Base-by-base conservation (phyloP, 2,113 vertebrate genomes). In the Campylorhamphus procurvoides region DNA sequence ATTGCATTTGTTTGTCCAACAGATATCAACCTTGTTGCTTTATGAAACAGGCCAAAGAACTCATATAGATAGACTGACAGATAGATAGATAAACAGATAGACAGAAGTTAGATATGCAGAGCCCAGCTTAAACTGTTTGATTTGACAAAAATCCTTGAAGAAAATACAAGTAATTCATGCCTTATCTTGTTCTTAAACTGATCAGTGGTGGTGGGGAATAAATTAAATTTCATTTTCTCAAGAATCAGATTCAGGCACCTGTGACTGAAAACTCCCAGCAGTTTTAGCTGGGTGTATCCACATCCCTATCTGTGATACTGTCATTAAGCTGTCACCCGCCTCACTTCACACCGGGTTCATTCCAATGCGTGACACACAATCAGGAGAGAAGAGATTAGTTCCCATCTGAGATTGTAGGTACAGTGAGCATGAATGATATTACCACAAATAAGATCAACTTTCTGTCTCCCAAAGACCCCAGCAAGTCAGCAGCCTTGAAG, bases 11-110 rank as follows among this genome's bases (percentile, higher is more conserved):
- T 77, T 88, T 71, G 11, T 39, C n/a, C 25, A 39, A 75, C 46
- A 74, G 63, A 68, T 42, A 10, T 35, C 39, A 47, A 1, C 19
- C 18, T 72, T 42, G 9, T 28, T 84, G 7, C 33, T 89, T 89
- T 50, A 39, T 42, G 28, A 42, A 78, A 55, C 3, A 22, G 42
- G 15, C 12, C 33, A 62, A 50, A 58, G 29, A 25, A 12, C 14
- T 9, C 22, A 44, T 19, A 28, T 5, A 13, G 40, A 29, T 0
- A 25, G 55, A 31, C 4, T 59, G 47, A 31, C 3, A 66, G 15
- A 6, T 2, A 20, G 23, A 19, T 3, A 16, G 44, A 46, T 6
- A 47, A 18, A 69, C 1, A 52, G 24, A 20, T 3, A 81, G 56
- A 37, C 16, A 76, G 47, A 10, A 63, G 62, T 2, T 4, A 49